These are phyloP conservation scores for Bombus pascuorum DNA, from an alignment of 1,140 invertebrate genomes.

Conservation along the genomic window DNA sequence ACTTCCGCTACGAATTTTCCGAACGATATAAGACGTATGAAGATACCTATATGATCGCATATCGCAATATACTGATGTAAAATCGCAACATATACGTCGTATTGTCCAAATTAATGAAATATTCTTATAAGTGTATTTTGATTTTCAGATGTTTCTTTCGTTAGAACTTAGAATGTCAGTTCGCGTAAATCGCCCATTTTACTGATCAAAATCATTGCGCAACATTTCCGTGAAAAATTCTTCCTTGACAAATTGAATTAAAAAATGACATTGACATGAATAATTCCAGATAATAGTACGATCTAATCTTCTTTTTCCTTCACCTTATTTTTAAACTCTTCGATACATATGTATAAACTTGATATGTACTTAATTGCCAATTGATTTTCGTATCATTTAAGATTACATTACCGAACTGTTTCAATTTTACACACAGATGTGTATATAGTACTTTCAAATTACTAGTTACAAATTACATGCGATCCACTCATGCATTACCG, in stretches of 20 bases:
- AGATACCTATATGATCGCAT: no score
- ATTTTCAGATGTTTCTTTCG: not conserved
- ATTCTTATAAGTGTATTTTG: not conserved
- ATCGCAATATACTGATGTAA: no score
- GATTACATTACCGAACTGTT: no score
- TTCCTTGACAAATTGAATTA: not conserved
- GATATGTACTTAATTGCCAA: not conserved
- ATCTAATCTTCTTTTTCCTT: conserved; percentile 19
- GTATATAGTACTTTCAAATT: conserved; percentile 7
- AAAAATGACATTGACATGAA: not conserved
- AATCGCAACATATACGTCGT: not conserved
- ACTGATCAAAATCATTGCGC: not conserved
- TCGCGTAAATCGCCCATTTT: not conserved
- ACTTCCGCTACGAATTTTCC: no score
- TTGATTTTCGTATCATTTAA: not conserved
- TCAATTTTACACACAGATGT: no score
- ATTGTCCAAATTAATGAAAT: no score
- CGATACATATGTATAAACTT: not conserved
- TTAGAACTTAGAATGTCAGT: not conserved
- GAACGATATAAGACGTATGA: no score
- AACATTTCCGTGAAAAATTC: not conserved
- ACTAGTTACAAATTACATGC: not conserved
- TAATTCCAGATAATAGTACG: conserved; percentile 2
- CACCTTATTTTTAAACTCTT: not conserved
- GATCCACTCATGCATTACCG: not conserved